Conservation (phyloP, 2,888 invertebrate species). For the Chydorus sphaericus region DNA sequence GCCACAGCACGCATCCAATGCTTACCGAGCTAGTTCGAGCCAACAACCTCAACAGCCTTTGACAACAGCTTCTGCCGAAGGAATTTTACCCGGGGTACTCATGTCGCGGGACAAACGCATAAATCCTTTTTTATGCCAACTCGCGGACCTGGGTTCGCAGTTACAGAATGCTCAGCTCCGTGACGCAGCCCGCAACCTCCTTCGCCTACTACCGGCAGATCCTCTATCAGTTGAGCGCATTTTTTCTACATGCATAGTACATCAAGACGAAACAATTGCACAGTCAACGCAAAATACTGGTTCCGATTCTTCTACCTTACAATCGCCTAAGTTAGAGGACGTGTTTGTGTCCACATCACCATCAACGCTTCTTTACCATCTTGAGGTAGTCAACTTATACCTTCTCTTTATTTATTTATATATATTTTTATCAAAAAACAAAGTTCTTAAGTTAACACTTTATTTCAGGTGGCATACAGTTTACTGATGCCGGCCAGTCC, state of each 20-base stretch:
- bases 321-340: slow-evolving; percentile 29
- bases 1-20: slow-evolving; percentile 47
- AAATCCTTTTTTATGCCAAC: slow-evolving; percentile 53
- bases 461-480: slow-evolving; percentile 59
- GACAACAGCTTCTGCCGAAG: slow-evolving; percentile 45
- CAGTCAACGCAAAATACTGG: background rate
- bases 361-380: slow-evolving; percentile 53
- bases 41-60: background rate
- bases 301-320: background rate
- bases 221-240: slow-evolving; percentile 45
- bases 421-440: background rate
- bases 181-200: slow-evolving; percentile 64
- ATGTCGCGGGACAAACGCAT: slow-evolving; percentile 69
- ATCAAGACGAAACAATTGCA: background rate
- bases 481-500: slow-evolving; percentile 81
- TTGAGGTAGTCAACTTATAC: slow-evolving; percentile 38
- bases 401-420: background rate
- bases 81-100: slow-evolving; percentile 78
- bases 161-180: slow-evolving; percentile 62
- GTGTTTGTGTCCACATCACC: slow-evolving; percentile 55
- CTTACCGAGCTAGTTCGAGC: background rate
- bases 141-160: slow-evolving; percentile 75
- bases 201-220: slow-evolving; percentile 67
- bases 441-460: background rate
- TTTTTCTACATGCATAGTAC: background rate